Evolutionary conservation across 2,888 invertebrate species (phyloP).

Genomic region (Dynastes grantii): DNA sequence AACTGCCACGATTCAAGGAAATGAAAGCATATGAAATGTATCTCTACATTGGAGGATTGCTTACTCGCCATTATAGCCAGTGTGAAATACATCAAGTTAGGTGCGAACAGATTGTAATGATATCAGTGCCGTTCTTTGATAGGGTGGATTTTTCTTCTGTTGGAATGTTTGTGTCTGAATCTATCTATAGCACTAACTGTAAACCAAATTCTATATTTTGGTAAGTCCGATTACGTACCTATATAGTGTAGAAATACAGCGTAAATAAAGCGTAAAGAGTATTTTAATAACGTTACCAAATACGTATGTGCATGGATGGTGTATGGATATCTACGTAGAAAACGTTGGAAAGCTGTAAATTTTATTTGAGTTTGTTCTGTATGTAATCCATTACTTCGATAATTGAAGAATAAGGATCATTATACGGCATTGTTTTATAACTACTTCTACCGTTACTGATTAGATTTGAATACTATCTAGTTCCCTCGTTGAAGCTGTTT

Average conservation of each 20-base stretch:
- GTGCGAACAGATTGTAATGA: conserved; percentile 55
- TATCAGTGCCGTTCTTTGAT: conserved; percentile 53
- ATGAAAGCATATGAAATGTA: conserved; percentile 53
- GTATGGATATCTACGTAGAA: too few species aligned
- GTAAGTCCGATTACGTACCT: conserved; percentile 55
- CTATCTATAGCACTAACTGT: conserved; percentile 59
- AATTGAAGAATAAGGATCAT: too few species aligned
- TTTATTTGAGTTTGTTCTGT: too few species aligned
- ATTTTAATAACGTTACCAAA: too few species aligned
- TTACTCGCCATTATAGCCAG: conserved; percentile 60
- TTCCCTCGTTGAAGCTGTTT: too few species aligned
- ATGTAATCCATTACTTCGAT: too few species aligned
- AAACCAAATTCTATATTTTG: conserved; percentile 58
- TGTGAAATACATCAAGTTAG: conserved; percentile 57
- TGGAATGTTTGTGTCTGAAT: conserved; percentile 59
- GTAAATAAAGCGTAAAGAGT: too few species aligned
- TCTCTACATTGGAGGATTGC: conserved; percentile 58
- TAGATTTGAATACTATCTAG: too few species aligned
- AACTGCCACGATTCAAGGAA: conserved; percentile 39
- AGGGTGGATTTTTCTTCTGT: conserved; percentile 55
- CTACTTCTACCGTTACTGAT: too few species aligned
- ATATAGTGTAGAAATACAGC: neutral
- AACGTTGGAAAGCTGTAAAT: too few species aligned
- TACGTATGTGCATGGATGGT: too few species aligned
- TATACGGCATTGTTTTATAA: too few species aligned